These are phyloP conservation scores for Luscinia megarhynchos DNA, from an alignment of 2,797 vertebrate species.

Conservation along the genomic window DNA sequence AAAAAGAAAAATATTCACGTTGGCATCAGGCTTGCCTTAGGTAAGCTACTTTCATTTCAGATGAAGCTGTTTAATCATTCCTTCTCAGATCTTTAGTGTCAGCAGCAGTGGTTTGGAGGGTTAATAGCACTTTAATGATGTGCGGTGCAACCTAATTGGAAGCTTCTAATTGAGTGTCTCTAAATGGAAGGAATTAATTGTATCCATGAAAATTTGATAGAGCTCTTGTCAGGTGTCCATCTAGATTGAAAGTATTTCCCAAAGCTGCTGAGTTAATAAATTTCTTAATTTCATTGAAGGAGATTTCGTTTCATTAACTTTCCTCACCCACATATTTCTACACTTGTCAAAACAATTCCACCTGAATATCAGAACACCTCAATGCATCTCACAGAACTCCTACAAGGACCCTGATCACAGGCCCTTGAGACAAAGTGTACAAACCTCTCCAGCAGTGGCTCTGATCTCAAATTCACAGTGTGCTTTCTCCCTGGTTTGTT, in stretches of 20 bases:
- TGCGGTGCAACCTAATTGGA: conserved; percentile 40
- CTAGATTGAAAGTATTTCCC: conserved; percentile 32
- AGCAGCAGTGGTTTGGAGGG: conserved; percentile 19
- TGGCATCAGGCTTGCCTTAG: neutral
- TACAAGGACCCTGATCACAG: rapidly evolving
- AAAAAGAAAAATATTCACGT: neutral
- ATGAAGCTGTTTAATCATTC: neutral
- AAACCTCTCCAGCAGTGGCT: neutral
- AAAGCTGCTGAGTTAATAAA: conserved; percentile 27
- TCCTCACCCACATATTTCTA: neutral
- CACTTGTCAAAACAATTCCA: conserved; percentile 26
- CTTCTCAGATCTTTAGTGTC: conserved; percentile 1
- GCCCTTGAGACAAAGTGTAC: neutral
- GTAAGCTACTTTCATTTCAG: neutral
- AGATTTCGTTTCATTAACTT: conserved; percentile 53
- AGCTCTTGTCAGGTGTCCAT: conserved; percentile 51
- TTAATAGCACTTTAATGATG: conserved; percentile 50
- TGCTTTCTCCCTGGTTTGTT: neutral
- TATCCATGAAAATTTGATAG: conserved; percentile 61
- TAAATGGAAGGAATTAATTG: conserved; percentile 60
- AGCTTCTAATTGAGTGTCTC: conserved; percentile 51
- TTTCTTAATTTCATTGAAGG: conserved; percentile 48
- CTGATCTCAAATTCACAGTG: neutral
- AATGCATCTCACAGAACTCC: neutral
- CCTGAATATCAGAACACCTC: neutral